Base-by-base conservation (phyloP, 1,140 invertebrate genomes). In the Halyomorpha halys region DNA sequence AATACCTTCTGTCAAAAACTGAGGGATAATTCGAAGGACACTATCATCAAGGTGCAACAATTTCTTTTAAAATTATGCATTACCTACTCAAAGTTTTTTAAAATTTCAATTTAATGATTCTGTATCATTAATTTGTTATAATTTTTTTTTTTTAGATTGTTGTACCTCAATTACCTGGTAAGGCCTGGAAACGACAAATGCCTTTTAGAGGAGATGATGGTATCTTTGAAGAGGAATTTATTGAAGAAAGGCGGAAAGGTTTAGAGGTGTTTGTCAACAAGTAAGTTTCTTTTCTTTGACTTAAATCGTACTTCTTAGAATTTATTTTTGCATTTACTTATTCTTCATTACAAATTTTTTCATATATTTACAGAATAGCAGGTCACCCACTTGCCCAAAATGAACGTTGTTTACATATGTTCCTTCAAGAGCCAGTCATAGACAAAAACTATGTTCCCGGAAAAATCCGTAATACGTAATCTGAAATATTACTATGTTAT, bases 341-440 rank as follows among this genome's bases (percentile, higher is more conserved):
- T 14, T 23, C 9, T 14, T 5, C n/a, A 30, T 21, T 59, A n/a
- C n/a, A 21, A 59, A 23, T 14, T 11, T 8, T 59, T 56, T 8
- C 27, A 18, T 68, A 70, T 68, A 59, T 66, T 81, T 83, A 64
- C 76, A 92, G 89, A 83, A 96, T 99, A 76, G 96, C 97, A 67
- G 97, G 97, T 61, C 97, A 99, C 81, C 97, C 97, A n/a, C 79
- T 99, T 73, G 97, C 97, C 54, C 97, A 99, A 80, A 99, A 99
- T 78, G 97, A 99, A 80, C 82, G 92, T 73, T 99, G 96, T 80
- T 84, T 99, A 71, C 97, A 99, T 74, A 99, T 99, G 91, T 99
- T 99, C 81, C 81, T 99, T 63, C 95, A 98, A 77, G 95, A 98
- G 72, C 86, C 87, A 60, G 84, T 87, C 69, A 98, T 99, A 77